Base-by-base conservation (phyloP, 2,888 invertebrate species). In the Polylopha cassiicola region DNA sequence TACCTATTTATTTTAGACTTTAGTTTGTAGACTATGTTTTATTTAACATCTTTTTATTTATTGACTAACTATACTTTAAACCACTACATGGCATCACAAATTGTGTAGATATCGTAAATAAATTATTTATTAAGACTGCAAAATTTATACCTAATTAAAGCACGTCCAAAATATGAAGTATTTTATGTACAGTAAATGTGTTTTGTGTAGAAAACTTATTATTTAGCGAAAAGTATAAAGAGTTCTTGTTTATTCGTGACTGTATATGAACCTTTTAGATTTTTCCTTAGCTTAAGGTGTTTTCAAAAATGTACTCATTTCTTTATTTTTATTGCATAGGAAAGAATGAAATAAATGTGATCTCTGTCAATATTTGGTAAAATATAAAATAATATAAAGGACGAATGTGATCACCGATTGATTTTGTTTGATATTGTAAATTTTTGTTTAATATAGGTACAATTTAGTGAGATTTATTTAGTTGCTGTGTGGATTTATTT, bases 341-440 rank as follows among this genome's bases (percentile, higher is more conserved):
- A n/a, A n/a, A n/a, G n/a, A n/a, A n/a, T 22, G 11, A 32, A 8
- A 14, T 8, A 15, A 24, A 11, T 28, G 22, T 43, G 33, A 31
- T 47, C 39, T 46, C 37, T 26, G n/a, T 39, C 31, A 37, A 24
- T 39, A 39, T 46, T 44, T 47, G 37, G 45, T 36, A 47, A 37
- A 29, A 43, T 37, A 29, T 18, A 34, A 39, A 27, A 38, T 47
- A 39, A 46, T 53, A 47, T 53, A 61, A 64, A 65, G 77, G 79
- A 79, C 79, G 79, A 79, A 66, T 59, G 58, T 68, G 70, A 73
- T 77, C 79, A 79, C 79, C 79, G 79, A 78, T 60, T 58, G 36
- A 37, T 43, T 14, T 39, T 28, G 4, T 17, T 29, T 29, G 28
- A 32, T 16, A 20, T 33, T 26, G 5, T 27, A 37, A 18, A 28